Percentiles rank a stretch among this genome's conserved stretches.
These are phyloP conservation scores for Poeciliopsis retropinna DNA, from an alignment of 2,113 vertebrate species.

Conservation along the genomic window DNA sequence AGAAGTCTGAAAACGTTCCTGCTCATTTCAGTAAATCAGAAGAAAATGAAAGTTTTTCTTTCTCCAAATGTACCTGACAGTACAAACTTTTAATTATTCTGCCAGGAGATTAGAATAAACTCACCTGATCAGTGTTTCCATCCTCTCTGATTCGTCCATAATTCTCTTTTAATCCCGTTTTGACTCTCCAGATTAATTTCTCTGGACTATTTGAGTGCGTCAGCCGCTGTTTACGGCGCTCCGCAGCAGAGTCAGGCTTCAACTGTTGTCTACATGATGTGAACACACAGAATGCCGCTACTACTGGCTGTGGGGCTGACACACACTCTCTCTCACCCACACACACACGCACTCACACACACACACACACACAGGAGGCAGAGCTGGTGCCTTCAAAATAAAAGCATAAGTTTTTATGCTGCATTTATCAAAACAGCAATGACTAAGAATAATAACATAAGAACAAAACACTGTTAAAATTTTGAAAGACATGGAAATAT, in stretches of 20 bases:
- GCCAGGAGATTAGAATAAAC: background rate
- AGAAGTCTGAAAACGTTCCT: background rate
- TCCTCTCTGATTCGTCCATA: background rate
- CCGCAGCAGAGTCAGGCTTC: conserved; percentile 2
- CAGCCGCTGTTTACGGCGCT: background rate
- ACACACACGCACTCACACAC: too few species aligned
- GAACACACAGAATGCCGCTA: background rate
- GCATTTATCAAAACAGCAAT: background rate
- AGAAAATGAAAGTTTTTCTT: background rate
- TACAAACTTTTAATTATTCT: background rate
- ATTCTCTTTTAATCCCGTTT: background rate
- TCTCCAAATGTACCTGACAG: background rate
- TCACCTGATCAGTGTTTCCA: background rate
- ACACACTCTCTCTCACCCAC: background rate
- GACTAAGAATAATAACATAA: background rate
- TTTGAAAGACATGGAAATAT: background rate
- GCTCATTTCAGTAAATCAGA: background rate
- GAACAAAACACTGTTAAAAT: background rate
- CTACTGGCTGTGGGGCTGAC: background rate
- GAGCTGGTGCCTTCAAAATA: conserved; percentile 3
- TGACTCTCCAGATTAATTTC: background rate
- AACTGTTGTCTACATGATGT: conserved; percentile 2
- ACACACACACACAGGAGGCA: background rate
- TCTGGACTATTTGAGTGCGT: background rate
- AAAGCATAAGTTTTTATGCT: background rate